Evolutionary conservation across 2,888 invertebrate species (phyloP).

Genomic region (Zootermopsis nevadensis): DNA sequence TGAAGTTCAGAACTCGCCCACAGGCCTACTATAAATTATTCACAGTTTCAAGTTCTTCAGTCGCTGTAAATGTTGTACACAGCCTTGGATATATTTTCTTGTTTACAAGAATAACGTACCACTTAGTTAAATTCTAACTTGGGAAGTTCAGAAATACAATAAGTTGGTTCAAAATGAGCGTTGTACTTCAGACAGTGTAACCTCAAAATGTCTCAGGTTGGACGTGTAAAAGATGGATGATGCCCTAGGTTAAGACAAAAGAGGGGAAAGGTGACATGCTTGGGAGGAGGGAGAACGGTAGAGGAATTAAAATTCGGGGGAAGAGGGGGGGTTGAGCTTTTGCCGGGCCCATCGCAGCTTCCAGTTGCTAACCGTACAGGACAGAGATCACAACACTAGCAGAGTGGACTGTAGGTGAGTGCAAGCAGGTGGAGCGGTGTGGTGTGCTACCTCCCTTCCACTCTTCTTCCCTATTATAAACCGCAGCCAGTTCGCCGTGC

Average conservation of each 20-base stretch:
- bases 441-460: neutral
- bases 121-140: neutral
- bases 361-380: slow-evolving; percentile 30
- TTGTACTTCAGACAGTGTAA: slow-evolving; percentile 3
- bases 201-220: neutral
- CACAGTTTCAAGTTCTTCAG: no score
- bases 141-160: slow-evolving; percentile 23
- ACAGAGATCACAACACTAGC: slow-evolving; percentile 7
- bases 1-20: no score
- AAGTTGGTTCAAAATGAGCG: neutral
- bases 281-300: neutral
- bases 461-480: no score
- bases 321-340: neutral
- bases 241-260: slow-evolving; percentile 32
- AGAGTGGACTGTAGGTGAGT: slow-evolving; percentile 36
- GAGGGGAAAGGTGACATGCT: neutral
- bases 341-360: neutral
- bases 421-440: neutral
- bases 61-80: no score
- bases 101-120: neutral
- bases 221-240: slow-evolving; percentile 25
- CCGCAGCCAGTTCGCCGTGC: no score
- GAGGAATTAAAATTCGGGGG: slow-evolving; percentile 12
- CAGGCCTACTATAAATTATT: no score
- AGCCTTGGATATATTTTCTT: neutral